Evolutionary conservation across 2,888 invertebrate genomes (phyloP), one percentile per base, ranked within the genome.

Genomic region (Plusia festucae): DNA sequence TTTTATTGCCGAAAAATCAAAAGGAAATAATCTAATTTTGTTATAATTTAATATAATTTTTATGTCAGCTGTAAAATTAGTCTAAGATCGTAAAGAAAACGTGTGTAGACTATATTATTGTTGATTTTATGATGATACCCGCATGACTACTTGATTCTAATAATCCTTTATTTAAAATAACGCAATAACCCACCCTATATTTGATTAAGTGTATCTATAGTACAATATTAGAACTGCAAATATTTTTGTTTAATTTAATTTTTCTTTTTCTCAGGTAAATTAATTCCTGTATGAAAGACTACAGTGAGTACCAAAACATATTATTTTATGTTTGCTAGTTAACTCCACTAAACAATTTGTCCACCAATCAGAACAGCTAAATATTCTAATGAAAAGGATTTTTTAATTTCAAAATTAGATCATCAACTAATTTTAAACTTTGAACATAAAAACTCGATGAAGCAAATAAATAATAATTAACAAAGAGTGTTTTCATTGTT

Each of bases 121-220:
- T 82, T 87, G 82, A 89, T 89, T 91, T 93, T 90, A 93, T 86
- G 82, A 83, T 78, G 63, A 80, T 67, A 78, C 94, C 93, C 93
- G 94, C 93, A 85, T 87, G 70, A 68, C 79, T 81, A 79, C 64
- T 78, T 77, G 55, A 61, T 69, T 60, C 61, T 67, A 69, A 71
- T 76, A 76, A 80, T 71, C 61, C 70, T 70, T 74, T 79, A 74
- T 73, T 78, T 74, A 78, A 60, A 74, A 74, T 69, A 69, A 73
- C 57, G 57, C 54, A 73, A 73, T 63, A 78, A 74, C 32, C 9
- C 49, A 32, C 53, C 63, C 70, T 34, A 22, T 24, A 40, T 40
- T 40, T 7, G 52, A 51, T 74, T 27, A 62, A 32, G 32, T 55
- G 49, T 66, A 16, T 3, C 16, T 22, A 73, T 59, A 67, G 56